Conservation (phyloP, 2,888 invertebrate genomes). For the Hirudinaria manillensis region DNA sequence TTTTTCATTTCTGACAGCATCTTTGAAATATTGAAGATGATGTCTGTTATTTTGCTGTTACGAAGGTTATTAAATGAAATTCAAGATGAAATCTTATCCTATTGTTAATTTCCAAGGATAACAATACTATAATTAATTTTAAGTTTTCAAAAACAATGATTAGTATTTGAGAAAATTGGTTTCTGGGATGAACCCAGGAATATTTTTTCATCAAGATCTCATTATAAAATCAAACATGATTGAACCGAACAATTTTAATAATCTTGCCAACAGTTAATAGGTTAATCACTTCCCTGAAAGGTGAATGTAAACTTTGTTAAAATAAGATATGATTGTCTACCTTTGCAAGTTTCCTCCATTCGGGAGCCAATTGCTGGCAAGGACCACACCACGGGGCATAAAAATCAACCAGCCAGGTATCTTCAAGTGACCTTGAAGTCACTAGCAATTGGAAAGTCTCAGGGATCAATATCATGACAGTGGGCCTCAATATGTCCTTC, state of each 20-base stretch:
- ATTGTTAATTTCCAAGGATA: too few relatives aligned
- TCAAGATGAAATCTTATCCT: neutral
- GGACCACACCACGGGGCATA: slow-evolving; percentile 72
- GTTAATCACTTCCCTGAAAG: neutral
- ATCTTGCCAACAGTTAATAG: neutral
- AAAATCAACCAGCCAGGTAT: slow-evolving; percentile 68
- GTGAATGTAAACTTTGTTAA: neutral
- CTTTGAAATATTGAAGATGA: slow-evolving; percentile 44
- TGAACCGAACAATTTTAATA: neutral
- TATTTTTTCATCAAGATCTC: too few relatives aligned
- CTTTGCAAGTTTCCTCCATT: slow-evolving; percentile 64
- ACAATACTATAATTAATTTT: too few relatives aligned
- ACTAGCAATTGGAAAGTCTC: slow-evolving; percentile 59
- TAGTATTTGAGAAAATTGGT: too few relatives aligned
- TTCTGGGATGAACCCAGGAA: too few relatives aligned
- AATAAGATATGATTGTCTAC: slow-evolving; percentile 37
- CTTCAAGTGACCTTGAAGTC: slow-evolving; percentile 57
- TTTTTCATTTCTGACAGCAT: slow-evolving; percentile 57
- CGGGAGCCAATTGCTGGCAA: slow-evolving; percentile 65
- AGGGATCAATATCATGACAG: slow-evolving; percentile 61
- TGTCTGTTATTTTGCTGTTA: too few relatives aligned
- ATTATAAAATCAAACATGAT: too few relatives aligned
- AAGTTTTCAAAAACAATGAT: too few relatives aligned
- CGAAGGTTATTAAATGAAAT: neutral
- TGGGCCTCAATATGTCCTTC: slow-evolving; percentile 55